A percentile compares a stretch with the other conserved stretches of the same genome.
These are phyloP conservation scores for Pipra filicauda DNA, from an alignment of 2,113 vertebrate genomes.

Conservation along the genomic window DNA sequence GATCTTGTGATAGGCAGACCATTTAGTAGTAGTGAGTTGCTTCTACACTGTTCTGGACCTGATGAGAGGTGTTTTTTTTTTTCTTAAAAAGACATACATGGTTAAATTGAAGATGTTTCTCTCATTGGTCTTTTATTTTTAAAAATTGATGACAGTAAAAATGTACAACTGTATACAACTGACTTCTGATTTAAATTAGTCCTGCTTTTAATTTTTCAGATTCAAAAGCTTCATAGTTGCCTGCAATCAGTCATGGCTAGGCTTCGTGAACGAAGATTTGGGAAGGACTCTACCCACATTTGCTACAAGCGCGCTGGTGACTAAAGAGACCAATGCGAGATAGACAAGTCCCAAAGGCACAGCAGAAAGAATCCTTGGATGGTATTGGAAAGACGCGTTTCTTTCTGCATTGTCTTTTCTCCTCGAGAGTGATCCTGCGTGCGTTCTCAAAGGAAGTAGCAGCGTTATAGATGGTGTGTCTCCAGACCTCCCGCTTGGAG, in stretches of 20 bases:
- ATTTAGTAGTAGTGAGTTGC: not conserved
- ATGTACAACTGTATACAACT: not conserved
- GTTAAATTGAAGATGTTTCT: not conserved
- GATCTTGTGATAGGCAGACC: not conserved
- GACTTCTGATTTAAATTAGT: not conserved
- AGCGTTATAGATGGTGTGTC: no score
- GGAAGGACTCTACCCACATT: no score
- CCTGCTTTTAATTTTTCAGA: not conserved
- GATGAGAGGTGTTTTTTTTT: not conserved
- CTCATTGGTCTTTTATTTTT: not conserved
- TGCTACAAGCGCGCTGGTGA: no score
- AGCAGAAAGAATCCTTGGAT: no score
- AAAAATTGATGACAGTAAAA: not conserved
- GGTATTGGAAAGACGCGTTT: no score
- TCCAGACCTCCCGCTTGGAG: no score
- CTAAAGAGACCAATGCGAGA: no score
- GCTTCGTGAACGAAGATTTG: no score
- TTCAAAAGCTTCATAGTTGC: not conserved
- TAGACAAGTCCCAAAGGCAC: no score
- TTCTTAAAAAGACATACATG: not conserved
- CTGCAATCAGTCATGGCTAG: not conserved
- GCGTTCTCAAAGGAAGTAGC: no score
- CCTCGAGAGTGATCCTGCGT: no score
- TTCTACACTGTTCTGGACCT: not conserved
- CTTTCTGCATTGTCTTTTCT: no score